phyloP scores from a whole-genome alignment of 2,113 vertebrate species.

The Dicaeum eximium region DNA sequence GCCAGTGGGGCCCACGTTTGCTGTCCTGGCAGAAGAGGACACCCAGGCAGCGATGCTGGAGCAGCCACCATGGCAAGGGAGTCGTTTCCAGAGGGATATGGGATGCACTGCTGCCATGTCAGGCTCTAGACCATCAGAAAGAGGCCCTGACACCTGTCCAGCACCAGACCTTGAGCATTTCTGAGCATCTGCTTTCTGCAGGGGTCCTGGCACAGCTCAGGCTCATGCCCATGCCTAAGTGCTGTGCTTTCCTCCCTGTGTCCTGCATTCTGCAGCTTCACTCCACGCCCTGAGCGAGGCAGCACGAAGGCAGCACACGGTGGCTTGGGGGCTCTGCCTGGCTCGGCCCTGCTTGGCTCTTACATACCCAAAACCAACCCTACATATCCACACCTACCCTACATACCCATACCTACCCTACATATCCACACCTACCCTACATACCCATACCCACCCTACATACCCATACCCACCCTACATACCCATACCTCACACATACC shows the following conservation, averaged over 20 bases:
- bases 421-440: no score
- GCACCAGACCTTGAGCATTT: background rate
- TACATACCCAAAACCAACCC: no score
- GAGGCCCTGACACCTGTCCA: background rate
- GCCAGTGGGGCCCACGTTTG: accelerated
- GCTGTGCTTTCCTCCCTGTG: background rate
- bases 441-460: no score
- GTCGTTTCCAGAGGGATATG: background rate
- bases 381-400: no score
- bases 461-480: no score
- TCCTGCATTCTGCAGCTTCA: background rate
- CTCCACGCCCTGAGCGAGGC: background rate
- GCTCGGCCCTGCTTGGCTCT: background rate
- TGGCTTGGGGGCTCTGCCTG: background rate
- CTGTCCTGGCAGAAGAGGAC: background rate
- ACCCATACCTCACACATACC: no score
- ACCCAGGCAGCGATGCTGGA: background rate
- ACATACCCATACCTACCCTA: no score
- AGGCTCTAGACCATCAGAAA: background rate
- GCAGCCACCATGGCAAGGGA: accelerated
- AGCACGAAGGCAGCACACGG: accelerated
- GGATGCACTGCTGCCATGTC: background rate
- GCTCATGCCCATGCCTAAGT: background rate
- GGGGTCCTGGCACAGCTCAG: background rate
- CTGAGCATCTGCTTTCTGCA: background rate